Conservation (phyloP, 2,113 vertebrate genomes). For the Chascanopsetta lugubris region DNA sequence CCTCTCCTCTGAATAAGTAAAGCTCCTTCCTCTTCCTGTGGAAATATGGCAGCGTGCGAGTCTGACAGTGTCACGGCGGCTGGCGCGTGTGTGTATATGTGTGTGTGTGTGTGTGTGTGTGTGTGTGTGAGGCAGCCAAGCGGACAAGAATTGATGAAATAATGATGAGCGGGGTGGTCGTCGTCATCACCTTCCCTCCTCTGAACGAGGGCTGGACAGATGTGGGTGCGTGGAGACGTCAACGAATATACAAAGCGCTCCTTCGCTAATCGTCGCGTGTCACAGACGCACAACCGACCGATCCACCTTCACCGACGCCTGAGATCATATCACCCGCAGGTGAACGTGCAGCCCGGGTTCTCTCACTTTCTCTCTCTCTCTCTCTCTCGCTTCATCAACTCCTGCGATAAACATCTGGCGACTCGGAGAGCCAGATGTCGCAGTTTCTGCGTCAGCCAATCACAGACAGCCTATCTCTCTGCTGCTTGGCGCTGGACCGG, state of each 20-base stretch:
- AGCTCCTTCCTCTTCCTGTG: constrained; percentile 42
- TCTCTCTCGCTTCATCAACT: too few relatives aligned
- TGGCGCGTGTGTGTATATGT: constrained; percentile 21
- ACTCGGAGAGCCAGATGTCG: too few relatives aligned
- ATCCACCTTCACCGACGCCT: too few relatives aligned
- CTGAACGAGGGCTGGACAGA: constrained; percentile 19
- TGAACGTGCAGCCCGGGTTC: too few relatives aligned
- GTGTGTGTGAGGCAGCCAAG: constrained; percentile 44
- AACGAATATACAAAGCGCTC: too few relatives aligned
- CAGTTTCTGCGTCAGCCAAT: too few relatives aligned
- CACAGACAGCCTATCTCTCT: too few relatives aligned
- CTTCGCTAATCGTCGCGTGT: too few relatives aligned
- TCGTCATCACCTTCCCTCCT: constrained; percentile 36
- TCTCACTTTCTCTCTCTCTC: too few relatives aligned
- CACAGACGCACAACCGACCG: background rate
- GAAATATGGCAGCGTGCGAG: constrained; percentile 29
- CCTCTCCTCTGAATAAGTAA: constrained; percentile 74
- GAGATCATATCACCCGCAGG: too few relatives aligned
- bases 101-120: constrained; percentile 11
- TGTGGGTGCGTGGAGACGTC: background rate
- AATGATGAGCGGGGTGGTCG: constrained; percentile 57
- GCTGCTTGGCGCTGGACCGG: too few relatives aligned
- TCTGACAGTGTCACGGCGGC: background rate
- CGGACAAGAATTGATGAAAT: constrained; percentile 65
- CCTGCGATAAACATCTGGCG: too few relatives aligned